Evolutionary conservation across 2,113 vertebrate genomes (phyloP).

Genomic region (Candoia aspera): DNA sequence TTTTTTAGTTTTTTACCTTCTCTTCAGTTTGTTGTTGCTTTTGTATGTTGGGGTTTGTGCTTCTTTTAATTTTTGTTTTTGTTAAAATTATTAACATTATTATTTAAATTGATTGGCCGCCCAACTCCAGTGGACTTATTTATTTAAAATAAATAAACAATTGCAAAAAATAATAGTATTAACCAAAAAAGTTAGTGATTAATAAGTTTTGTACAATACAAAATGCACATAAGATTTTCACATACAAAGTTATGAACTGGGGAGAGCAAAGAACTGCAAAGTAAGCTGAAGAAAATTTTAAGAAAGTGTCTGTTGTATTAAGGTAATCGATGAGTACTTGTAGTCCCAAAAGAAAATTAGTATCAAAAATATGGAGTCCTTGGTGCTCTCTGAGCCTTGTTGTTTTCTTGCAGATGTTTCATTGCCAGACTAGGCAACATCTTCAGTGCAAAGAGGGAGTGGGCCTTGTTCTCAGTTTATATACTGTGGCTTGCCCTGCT

Average conservation of each 20-base stretch:
- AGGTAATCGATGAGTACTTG: background rate
- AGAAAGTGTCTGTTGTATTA: background rate
- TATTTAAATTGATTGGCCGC: background rate
- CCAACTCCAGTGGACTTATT: background rate
- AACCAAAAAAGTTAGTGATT: background rate
- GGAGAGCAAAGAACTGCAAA: slow-evolving; percentile 66
- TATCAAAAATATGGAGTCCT: background rate
- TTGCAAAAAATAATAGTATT: background rate
- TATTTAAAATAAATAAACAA: background rate
- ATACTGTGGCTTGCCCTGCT: no score
- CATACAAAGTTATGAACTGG: slow-evolving; percentile 51
- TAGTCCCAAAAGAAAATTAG: background rate
- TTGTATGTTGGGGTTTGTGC: background rate
- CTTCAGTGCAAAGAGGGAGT: no score
- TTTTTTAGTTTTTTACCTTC: background rate
- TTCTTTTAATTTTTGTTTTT: background rate
- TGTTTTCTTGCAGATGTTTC: no score
- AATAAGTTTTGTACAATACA: slow-evolving; percentile 31
- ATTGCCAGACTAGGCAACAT: no score
- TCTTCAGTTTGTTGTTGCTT: background rate
- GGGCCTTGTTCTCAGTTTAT: no score
- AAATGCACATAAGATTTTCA: slow-evolving; percentile 38
- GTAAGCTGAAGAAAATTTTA: slow-evolving; percentile 58
- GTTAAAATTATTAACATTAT: background rate
- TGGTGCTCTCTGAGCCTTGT: no score